Conservation (phyloP, 2,113 vertebrate genomes). For the Pardalotus punctatus region DNA sequence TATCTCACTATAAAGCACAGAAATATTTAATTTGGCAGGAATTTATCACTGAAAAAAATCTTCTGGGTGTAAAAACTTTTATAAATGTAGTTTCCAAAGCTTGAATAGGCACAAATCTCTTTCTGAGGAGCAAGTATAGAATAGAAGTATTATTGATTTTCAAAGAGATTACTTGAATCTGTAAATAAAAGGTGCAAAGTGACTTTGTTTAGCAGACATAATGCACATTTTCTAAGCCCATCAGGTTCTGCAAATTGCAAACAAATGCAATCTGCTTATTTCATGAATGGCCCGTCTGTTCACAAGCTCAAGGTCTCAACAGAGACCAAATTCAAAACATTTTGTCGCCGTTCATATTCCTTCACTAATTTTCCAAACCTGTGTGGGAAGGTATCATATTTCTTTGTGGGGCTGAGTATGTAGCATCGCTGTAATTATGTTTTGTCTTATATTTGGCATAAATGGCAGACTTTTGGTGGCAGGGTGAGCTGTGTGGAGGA, state of each 20-base stretch:
- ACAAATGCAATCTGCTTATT: conserved; percentile 16
- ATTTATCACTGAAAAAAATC: not conserved
- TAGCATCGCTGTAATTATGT: not conserved
- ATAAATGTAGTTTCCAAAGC: not conserved
- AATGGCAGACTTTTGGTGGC: not conserved
- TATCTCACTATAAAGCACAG: not conserved
- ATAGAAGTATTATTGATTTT: conserved; percentile 19
- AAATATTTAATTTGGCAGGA: conserved; percentile 1
- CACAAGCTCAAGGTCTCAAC: not conserved
- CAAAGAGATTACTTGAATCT: not conserved
- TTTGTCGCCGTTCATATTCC: not conserved
- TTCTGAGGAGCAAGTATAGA: not conserved
- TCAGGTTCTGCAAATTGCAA: not conserved
- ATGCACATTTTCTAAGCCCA: not conserved
- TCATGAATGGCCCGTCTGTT: conserved; percentile 14
- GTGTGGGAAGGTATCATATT: not conserved
- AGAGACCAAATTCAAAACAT: not conserved
- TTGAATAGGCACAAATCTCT: not conserved
- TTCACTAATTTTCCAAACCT: not conserved
- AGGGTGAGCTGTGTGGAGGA: not conserved
- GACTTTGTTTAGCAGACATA: not conserved
- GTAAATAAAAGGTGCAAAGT: not conserved
- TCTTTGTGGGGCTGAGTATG: not conserved
- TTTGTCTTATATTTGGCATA: not conserved
- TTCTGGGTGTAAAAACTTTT: not conserved